Evolutionary conservation across 2,113 vertebrate genomes (phyloP), one percentile per base, ranked within the genome.

Genomic region (Dicentrarchus labrax): DNA sequence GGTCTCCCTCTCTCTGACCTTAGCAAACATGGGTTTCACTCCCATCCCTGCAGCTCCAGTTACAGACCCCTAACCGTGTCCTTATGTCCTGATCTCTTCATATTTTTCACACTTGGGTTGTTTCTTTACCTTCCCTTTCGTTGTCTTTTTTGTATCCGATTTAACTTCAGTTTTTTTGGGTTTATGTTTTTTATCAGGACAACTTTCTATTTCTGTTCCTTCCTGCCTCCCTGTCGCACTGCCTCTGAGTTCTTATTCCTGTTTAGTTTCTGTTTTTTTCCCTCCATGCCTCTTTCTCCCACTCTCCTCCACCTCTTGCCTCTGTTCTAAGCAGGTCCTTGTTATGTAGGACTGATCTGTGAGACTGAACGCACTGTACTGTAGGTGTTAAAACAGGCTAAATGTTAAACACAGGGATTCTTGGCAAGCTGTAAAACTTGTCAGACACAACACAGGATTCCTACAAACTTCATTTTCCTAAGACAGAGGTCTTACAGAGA

Each of bases 1-100:
- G 54, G 82, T 85, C 80, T 86, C 78, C 48, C 16, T 80, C 84
- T 86, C 61, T 83, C 75, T 84, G 66, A 83, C 71, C 80, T 68
- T 72, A 74, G 85, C 69, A 76, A 82, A 78, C 79, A 77, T 83
- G 59, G 79, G 83, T 80, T 85, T 83, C 39, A 69, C 22, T 66
- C 69, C 78, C 73, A 54, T 78, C 72, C 61, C 54, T 22, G 12
- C 70, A 59, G 66, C 84, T 86, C 76, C 86, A 75, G 59, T 84
- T 78, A 71, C 67, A 82, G 72, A 74, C 61, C 83, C 66, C 45
- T 60, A 72, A 83, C 54, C 59, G 82, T 8, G 53, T 70, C 76
- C 69, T 54, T 38, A 51, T 10, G 62, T 78, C 76, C 80, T 61
- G 39, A 74, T 83, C 22, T 74, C 54, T 36, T 76, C 60, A 77